A percentile compares a stretch with the other conserved stretches of the same genome.
These are phyloP conservation scores for Cremastinae sp. DNA, from an alignment of 2,888 invertebrate genomes.

Conservation along the genomic window DNA sequence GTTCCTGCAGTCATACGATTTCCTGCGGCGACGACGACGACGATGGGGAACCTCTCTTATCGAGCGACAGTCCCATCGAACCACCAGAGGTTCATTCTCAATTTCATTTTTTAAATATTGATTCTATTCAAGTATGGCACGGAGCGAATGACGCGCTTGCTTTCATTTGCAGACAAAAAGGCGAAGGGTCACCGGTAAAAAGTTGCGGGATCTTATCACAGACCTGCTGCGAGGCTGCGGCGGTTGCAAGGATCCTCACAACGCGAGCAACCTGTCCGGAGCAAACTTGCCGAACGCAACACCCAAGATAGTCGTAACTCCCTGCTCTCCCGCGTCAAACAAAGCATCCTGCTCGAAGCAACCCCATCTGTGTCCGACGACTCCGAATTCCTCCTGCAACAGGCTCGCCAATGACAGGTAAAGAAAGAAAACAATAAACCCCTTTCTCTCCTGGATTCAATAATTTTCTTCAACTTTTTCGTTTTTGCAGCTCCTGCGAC, in stretches of 20 bases:
- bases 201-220: constrained; percentile 72
- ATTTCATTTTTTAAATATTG: not conserved
- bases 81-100: constrained; percentile 68
- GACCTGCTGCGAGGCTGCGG: constrained; percentile 76
- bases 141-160: too few relatives aligned
- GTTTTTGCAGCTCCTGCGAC: constrained; percentile 66
- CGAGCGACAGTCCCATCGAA: constrained; percentile 60
- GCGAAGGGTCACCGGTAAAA: constrained; percentile 73
- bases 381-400: constrained; percentile 32
- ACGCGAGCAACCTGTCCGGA: constrained; percentile 45
- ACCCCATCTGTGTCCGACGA: constrained; percentile 22
- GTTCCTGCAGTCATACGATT: constrained; percentile 50
- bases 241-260: constrained; percentile 69
- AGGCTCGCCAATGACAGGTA: constrained; percentile 53
- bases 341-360: constrained; percentile 35
- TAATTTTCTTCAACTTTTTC: constrained; percentile 19
- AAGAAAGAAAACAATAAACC: not conserved
- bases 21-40: constrained; percentile 65
- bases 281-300: constrained; percentile 40
- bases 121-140: too few relatives aligned
- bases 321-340: constrained; percentile 45
- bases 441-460: not conserved
- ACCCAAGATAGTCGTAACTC: constrained; percentile 59
- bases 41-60: constrained; percentile 68
- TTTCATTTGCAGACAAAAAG: constrained; percentile 68